Evolutionary conservation across 2,113 vertebrate genomes (phyloP), one percentile per base, ranked within the genome.

Genomic region (Erinaceus europaeus): DNA sequence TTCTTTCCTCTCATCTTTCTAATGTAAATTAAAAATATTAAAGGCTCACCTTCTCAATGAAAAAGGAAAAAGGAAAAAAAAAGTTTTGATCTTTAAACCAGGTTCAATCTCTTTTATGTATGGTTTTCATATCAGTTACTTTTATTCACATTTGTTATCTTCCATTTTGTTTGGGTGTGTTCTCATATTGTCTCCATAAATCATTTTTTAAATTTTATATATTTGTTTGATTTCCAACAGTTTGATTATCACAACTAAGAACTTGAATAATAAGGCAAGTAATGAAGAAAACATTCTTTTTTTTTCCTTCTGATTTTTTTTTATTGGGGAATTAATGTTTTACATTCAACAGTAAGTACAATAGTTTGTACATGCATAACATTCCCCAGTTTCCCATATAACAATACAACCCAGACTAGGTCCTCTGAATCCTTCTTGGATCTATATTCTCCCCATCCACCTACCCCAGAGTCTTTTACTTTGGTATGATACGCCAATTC

Each of bases 41-140:
- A 68, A 65, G 0, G 1, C 4, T 65, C 15, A n/a, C n/a, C n/a
- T n/a, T n/a, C n/a, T n/a, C n/a, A n/a, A n/a, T n/a, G n/a, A n/a
- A n/a, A n/a, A n/a, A n/a, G n/a, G n/a, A n/a, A n/a, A n/a, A n/a
- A n/a, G n/a, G n/a, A n/a, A 46, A 14, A 18, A 9, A 59, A 21
- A 36, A 3, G 2, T 6, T 1, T 25, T 80, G 7, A 44, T 73
- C 1, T 14, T 11, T 2, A 53, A 27, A 25, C 2, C 0, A 48
- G 3, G 1, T 38, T 80, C 9, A 61, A 12, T 36, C 17, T 64
- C 20, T n/a, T 57, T 25, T 46, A 1, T 29, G 2, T 1, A 14
- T 27, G 57, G n/a, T n/a, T n/a, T n/a, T n/a, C n/a, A 46, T 9
- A 40, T 13, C n/a, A 21, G 2, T 1, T 5, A 67, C 15, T 3